Evolutionary conservation across 2,113 vertebrate species (phyloP), one percentile per base, ranked within the genome.

Genomic region (Pelodiscus sinensis): DNA sequence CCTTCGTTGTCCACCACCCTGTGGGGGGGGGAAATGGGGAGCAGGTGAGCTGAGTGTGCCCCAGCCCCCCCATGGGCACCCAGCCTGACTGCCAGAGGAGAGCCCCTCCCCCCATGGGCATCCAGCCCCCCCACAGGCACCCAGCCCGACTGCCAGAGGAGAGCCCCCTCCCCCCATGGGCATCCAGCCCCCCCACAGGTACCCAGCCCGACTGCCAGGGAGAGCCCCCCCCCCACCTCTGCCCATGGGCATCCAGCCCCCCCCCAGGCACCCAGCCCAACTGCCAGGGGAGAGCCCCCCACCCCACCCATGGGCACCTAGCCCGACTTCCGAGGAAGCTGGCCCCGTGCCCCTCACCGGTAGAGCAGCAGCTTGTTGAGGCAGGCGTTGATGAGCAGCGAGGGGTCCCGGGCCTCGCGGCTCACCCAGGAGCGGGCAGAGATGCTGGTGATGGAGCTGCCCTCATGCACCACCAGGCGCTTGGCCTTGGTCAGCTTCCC

Each of bases 401-500:
- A 99, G 19, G 99, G 99, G 96, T 99, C 99, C 5, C 99, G 98
- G 78, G 99, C 99, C 97, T 99, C 99, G 0, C 99, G 97, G 94
- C 99, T 99, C 92, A 99, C 99, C 99, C 99, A 99, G 75, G 99
- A 99, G 5, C 99, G 98, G 25, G 99, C 99, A 0, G 98, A 99
- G 88, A 99, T 99, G 88, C 99, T 99, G 84, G 98, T 99, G 96
- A 99, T 98, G 52, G 99, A 98, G 94, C 99, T 99, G 75, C 99
- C 99, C 55, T 99, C 99, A 2, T 98, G 98, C 71, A 99, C 98
- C 96, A 99, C 98, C 97, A 99, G 97, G 1, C 99, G 98, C 89
- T 99, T 99, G 94, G 99, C 99, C 97, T 99, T 99, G n/a, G 98
- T 99, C 96, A 99, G 97, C 93, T 99, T 99, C 73, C 99, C 99